Evolutionary conservation across 2,888 invertebrate species (phyloP), one percentile per base, ranked within the genome.

Genomic region (Synergus gifuensis): DNA sequence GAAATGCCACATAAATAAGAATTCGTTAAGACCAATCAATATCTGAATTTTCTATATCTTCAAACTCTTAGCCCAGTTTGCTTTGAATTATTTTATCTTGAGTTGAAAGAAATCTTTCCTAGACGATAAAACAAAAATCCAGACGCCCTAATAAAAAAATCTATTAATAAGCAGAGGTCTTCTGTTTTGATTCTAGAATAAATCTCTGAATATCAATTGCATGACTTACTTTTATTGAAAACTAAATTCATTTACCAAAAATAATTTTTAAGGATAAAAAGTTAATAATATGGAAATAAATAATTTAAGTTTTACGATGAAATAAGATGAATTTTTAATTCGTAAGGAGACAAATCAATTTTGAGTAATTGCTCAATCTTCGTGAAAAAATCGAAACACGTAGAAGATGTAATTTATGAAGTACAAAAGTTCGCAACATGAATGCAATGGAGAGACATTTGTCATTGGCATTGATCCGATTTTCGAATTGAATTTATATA

Each of bases 381-480:
- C 5, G 12, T 22, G 22, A 22, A 12, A 60, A 60, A 60, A 60
- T 60, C 60, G 22, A 22, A 60, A 22, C 11, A 18, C 4, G 22
- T 60, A 22, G 4, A 60, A 46, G 46, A 11, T 46, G 60, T 22
- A 11, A 60, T 22, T 22, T 60, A 60, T 60, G 22, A 22, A 22
- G 60, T 60, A 60, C 60, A 18, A n/a, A n/a, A 22, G 22, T 60
- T 60, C 3, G 22, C 12, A 22, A 60, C 60, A 60, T 22, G 22
- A 60, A 28, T 22, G 22, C 14, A 60, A 60, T 28, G 12, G 18
- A 28, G 22, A 60, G 60, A 60, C 60, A 60, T 60, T 60, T 60
- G 22, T 60, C 22, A 60, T 60, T 60, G 60, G 60, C 60, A 60
- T 60, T 60, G 60, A 60, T 60, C 22, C 22, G 22, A 22, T 60